These are phyloP conservation scores for Chrysocyon brachyurus DNA, from an alignment of 2,797 vertebrate genomes.

Conservation along the genomic window DNA sequence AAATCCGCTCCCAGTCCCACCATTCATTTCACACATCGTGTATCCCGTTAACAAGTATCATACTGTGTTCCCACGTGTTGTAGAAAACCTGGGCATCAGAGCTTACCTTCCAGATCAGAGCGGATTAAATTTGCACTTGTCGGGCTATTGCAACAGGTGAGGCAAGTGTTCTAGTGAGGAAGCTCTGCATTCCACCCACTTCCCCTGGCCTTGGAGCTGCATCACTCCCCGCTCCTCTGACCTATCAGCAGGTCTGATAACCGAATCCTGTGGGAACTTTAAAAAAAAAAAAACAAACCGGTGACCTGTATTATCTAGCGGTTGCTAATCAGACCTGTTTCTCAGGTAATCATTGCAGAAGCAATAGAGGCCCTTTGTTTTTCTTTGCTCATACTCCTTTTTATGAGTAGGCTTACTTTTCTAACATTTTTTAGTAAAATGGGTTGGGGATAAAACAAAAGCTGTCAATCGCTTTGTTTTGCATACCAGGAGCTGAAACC, in stretches of 20 bases:
- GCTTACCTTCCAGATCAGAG: neutral
- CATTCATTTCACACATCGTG: neutral
- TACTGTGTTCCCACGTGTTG: neutral
- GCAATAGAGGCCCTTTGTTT: neutral
- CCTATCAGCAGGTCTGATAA: neutral
- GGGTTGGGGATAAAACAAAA: neutral
- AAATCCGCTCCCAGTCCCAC: neutral
- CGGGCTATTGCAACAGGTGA: neutral
- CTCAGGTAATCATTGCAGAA: neutral
- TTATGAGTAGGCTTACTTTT: neutral
- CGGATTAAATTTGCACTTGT: neutral
- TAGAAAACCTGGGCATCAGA: too few species aligned
- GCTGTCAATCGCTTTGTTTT: neutral
- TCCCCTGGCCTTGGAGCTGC: neutral
- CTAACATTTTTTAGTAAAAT: neutral
- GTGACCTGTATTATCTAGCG: neutral
- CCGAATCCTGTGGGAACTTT: neutral
- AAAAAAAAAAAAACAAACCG: neutral
- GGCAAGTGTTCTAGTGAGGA: neutral
- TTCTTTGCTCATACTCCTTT: neutral
- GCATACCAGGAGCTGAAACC: neutral
- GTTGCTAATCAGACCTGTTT: neutral
- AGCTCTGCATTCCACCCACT: too few species aligned
- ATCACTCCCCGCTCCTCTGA: neutral
- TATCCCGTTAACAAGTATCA: neutral